These are phyloP conservation scores for Pyrocoelia pectoralis DNA, from an alignment of 2,888 invertebrate species.

Conservation along the genomic window DNA sequence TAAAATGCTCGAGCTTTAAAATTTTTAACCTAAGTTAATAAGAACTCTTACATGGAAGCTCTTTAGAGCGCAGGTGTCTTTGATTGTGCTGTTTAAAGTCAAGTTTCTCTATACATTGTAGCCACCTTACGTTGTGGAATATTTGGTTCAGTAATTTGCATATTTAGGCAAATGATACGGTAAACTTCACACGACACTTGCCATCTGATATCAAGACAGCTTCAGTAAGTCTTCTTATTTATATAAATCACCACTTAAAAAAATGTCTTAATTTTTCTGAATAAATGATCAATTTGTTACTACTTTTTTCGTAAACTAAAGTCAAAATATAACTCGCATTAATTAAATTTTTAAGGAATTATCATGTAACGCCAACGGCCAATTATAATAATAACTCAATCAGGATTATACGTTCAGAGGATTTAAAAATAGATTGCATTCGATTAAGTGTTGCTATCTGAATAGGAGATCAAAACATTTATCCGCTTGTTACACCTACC, in stretches of 20 bases:
- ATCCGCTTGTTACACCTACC: too few relatives aligned
- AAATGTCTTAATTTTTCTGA: background rate
- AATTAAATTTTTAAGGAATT: too few relatives aligned
- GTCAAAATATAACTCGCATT: too few relatives aligned
- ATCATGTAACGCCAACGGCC: too few relatives aligned
- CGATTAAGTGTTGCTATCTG: too few relatives aligned
- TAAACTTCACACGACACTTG: constrained; percentile 40
- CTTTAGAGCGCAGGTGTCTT: constrained; percentile 50
- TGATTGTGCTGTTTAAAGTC: constrained; percentile 48
- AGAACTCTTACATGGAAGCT: constrained; percentile 34
- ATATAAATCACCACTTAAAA: constrained; percentile 15
- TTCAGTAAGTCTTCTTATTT: constrained; percentile 15
- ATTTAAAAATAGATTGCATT: too few relatives aligned
- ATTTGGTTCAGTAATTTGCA: constrained; percentile 49
- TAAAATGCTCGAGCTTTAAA: constrained; percentile 41
- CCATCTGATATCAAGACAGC: constrained; percentile 31
- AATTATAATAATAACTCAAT: too few relatives aligned
- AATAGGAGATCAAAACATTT: too few relatives aligned
- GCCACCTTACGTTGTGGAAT: constrained; percentile 37
- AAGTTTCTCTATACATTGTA: constrained; percentile 44
- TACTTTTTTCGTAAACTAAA: too few relatives aligned
- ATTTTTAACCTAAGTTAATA: constrained; percentile 44
- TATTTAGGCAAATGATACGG: constrained; percentile 47
- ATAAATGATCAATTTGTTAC: too few relatives aligned
- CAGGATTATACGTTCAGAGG: too few relatives aligned